phyloP scores from a whole-genome alignment of 2,888 invertebrate genomes.

The Tinea trinotella region DNA sequence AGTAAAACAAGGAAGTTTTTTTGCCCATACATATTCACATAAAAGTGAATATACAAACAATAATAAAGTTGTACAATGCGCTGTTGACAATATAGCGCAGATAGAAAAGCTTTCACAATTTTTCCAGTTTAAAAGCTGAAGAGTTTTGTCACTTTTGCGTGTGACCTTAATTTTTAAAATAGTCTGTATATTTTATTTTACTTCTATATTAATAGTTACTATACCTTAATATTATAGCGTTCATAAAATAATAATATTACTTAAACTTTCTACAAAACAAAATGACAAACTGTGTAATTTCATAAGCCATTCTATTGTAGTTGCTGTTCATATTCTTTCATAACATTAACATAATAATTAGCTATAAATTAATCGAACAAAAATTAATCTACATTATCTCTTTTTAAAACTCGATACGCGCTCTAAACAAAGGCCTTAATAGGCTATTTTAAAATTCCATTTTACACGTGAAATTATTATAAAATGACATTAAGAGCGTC shows the following conservation, averaged over 20 bases:
- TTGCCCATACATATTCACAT: background rate
- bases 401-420: too few relatives aligned
- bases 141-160: background rate
- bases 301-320: too few relatives aligned
- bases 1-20: background rate
- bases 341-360: too few relatives aligned
- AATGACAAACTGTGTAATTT: too few relatives aligned
- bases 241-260: too few relatives aligned
- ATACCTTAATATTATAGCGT: too few relatives aligned
- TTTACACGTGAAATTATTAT: background rate
- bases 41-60: background rate
- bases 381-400: too few relatives aligned
- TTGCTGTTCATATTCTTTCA: too few relatives aligned
- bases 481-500: background rate
- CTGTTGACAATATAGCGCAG: background rate
- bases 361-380: too few relatives aligned
- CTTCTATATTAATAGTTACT: background rate
- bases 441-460: background rate
- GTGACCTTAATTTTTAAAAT: background rate
- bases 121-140: slow-evolving; percentile 1
- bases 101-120: slow-evolving; percentile 1
- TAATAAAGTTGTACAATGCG: slow-evolving; percentile 5
- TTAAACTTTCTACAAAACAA: too few relatives aligned
- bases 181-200: background rate
- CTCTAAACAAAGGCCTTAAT: background rate